A percentile compares a stretch with the other conserved stretches of the same genome.
These are phyloP conservation scores for Cyprinodon tularosa DNA, from an alignment of 2,113 vertebrate species.

Conservation along the genomic window DNA sequence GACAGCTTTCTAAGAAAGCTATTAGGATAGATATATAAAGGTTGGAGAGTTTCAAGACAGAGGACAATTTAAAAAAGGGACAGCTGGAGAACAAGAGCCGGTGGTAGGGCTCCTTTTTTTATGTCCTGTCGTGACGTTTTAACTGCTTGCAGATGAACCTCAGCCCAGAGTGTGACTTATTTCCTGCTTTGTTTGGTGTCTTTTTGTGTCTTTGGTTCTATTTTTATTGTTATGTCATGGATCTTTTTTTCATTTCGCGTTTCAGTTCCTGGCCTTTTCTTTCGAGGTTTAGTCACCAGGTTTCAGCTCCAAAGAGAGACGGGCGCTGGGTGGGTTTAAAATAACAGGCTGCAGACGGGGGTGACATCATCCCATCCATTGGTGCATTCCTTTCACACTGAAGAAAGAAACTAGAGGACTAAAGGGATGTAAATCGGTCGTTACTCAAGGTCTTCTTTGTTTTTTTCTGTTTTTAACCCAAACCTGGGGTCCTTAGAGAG, in stretches of 20 bases:
- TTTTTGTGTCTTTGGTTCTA: neutral
- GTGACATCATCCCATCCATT: conserved; percentile 71
- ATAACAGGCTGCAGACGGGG: conserved; percentile 49
- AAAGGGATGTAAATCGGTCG: conserved; percentile 26
- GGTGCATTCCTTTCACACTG: conserved; percentile 67
- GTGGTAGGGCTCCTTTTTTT: conserved; percentile 49
- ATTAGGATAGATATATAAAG: neutral
- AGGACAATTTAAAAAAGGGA: neutral
- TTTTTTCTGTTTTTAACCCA: conserved; percentile 46
- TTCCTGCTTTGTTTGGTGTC: conserved; percentile 56
- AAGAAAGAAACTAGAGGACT: conserved; percentile 50
- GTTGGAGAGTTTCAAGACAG: neutral
- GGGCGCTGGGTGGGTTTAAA: conserved; percentile 33
- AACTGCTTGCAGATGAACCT: conserved; percentile 73
- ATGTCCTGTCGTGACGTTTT: conserved; percentile 63
- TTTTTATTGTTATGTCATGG: neutral
- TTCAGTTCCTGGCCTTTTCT: neutral
- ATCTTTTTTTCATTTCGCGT: neutral
- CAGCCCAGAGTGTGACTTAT: conserved; percentile 59
- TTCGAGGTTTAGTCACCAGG: conserved; percentile 16
- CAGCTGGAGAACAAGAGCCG: conserved; percentile 18
- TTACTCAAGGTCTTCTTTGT: conserved; percentile 33
- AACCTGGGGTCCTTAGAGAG: neutral
- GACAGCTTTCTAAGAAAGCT: neutral
- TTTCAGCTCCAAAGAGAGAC: conserved; percentile 40